These are phyloP conservation scores for Pteropus rufus DNA, from an alignment of 2,797 vertebrate genomes.

Conservation along the genomic window DNA sequence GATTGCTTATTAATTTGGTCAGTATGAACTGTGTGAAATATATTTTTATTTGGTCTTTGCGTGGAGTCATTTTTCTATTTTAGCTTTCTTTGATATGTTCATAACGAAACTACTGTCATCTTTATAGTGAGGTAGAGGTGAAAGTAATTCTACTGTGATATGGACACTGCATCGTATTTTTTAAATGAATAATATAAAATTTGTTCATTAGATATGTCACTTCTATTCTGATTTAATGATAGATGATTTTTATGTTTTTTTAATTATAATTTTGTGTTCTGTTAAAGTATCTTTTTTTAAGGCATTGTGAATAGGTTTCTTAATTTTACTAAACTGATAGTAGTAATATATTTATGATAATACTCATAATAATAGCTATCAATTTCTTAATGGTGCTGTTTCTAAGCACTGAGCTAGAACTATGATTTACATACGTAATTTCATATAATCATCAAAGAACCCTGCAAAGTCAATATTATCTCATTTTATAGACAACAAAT, in stretches of 20 bases:
- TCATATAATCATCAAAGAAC: background rate
- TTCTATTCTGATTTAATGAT: background rate
- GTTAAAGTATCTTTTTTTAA: background rate
- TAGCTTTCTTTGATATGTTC: background rate
- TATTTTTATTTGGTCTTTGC: background rate
- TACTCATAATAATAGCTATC: background rate
- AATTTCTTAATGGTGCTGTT: background rate
- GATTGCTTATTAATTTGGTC: constrained; percentile 58
- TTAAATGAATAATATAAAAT: background rate
- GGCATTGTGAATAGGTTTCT: background rate
- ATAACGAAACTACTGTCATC: background rate
- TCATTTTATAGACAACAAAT: background rate
- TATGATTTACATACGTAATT: background rate
- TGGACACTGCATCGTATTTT: background rate
- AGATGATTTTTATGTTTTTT: background rate
- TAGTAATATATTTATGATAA: background rate
- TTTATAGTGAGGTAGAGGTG: background rate
- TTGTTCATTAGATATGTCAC: background rate
- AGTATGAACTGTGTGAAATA: background rate
- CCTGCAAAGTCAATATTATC: background rate
- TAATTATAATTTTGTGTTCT: background rate
- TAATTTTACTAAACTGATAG: background rate
- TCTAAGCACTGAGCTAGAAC: background rate
- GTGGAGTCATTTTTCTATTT: background rate
- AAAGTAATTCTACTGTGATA: background rate